A percentile compares a stretch with the other conserved stretches of the same genome.
Conservation (phyloP, 2,797 vertebrate genomes). For the Champsocephalus esox region DNA sequence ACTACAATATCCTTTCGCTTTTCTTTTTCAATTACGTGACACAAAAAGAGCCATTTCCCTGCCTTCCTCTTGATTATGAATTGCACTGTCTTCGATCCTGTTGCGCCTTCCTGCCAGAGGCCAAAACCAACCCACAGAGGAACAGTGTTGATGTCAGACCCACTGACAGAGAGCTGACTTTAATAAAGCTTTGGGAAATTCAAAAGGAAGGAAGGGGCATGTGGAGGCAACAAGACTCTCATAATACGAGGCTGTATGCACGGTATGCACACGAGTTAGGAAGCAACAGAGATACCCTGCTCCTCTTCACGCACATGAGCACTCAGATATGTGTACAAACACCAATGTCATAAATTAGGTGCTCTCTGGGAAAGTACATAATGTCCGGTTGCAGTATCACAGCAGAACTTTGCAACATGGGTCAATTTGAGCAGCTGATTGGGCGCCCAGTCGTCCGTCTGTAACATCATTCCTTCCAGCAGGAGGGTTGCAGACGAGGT, state of each 20-base stretch:
- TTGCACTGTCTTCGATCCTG: conserved; percentile 44
- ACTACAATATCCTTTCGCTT: conserved; percentile 54
- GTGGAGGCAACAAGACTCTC: conserved; percentile 41
- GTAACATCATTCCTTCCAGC: conserved; percentile 60
- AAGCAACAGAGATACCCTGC: background rate
- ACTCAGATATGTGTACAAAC: conserved; percentile 16
- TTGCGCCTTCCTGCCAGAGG: conserved; percentile 42
- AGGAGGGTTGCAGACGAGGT: conserved; percentile 52
- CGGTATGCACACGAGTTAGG: background rate
- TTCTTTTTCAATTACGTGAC: conserved; percentile 67
- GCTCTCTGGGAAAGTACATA: conserved; percentile 36
- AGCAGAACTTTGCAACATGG: conserved; percentile 35
- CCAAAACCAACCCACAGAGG: conserved; percentile 28
- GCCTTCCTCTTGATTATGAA: conserved; percentile 62
- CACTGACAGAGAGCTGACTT: conserved; percentile 57
- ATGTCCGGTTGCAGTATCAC: conserved; percentile 28
- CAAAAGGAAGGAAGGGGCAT: conserved; percentile 44
- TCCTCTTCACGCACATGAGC: conserved; percentile 11
- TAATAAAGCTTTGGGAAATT: conserved; percentile 65
- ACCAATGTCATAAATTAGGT: conserved; percentile 21
- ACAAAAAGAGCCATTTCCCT: conserved; percentile 62
- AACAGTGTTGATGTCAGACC: conserved; percentile 49
- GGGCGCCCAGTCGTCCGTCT: conserved; percentile 34
- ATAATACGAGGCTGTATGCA: conserved; percentile 21
- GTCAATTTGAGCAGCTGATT: conserved; percentile 55